Base-by-base conservation (phyloP, 2,113 vertebrate genomes). In the Nestor notabilis region DNA sequence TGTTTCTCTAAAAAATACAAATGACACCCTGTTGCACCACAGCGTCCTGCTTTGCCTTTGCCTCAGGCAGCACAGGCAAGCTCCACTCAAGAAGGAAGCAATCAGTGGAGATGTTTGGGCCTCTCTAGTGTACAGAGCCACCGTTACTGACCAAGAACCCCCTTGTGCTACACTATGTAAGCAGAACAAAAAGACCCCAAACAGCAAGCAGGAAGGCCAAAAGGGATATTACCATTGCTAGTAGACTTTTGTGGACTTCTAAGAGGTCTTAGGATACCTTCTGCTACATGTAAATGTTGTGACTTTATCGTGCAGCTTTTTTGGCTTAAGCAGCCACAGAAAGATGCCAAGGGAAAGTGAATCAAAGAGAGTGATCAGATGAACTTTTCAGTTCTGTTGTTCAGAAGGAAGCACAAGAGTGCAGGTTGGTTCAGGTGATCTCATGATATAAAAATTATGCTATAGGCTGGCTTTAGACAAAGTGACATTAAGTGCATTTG, bases 111-210 rank as follows among this genome's bases (percentile, higher is more conserved):
- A 7, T 6, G 2, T 25, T 3, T 16, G 39, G 56, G 33, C 33
- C 60, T 28, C 78, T 35, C 28, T 20, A 41, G 7, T 27, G 47
- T 77, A 24, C 63, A 80, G 66, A 55, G 61, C 33, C 33, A 37
- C 37, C 19, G 14, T 17, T 37, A 69, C 2, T 6, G 21, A 63
- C 5, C 21, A 46, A 58, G 39, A 69, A 24, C 7, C 29, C 25
- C 18, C 20, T 4, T 15, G 27, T 56, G 68, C 72, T 65, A 9
- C 0, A 1, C 25, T 23, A 21, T 1, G 7, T 28, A 35, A 0
- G 2, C 35, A 74, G 11, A 81, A 44, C 47, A 84, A 27, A 61
- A 37, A 41, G 17, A 52, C 5, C 37, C 16, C 56, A 28, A 76
- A 71, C 5, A 79, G 61, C 47, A 87, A 75, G 64, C 18, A 84